Evolutionary conservation across 2,113 vertebrate species (phyloP).

Genomic region (Pithys albifrons): DNA sequence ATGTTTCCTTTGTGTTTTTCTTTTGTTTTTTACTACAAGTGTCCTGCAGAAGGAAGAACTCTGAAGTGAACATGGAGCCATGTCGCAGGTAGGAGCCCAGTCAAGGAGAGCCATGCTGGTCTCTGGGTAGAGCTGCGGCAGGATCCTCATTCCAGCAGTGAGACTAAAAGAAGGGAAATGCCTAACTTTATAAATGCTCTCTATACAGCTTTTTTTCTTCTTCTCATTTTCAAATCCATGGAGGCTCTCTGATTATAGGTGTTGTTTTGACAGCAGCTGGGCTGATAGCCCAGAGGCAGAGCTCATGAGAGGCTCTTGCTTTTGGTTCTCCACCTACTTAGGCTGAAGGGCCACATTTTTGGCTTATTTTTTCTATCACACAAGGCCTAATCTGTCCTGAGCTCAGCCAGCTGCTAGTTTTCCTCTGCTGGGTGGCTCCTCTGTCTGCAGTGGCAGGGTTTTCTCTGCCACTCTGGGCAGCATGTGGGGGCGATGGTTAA

Average conservation of each 20-base stretch:
- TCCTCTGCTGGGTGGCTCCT: not conserved
- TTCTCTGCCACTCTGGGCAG: not conserved
- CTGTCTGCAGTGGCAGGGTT: not conserved
- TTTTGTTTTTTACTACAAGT: not conserved
- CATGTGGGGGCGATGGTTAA: not conserved
- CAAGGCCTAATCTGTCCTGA: not conserved
- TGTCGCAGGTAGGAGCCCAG: not conserved
- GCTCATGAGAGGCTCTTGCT: accelerated
- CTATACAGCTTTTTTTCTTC: not conserved
- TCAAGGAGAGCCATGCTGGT: accelerated
- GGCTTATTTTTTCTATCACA: not conserved
- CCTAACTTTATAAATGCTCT: not conserved
- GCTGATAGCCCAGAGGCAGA: not conserved
- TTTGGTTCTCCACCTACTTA: not conserved
- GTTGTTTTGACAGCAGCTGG: not conserved
- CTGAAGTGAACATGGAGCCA: accelerated
- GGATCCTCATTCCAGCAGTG: not conserved
- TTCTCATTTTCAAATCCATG: not conserved
- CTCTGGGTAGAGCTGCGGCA: accelerated
- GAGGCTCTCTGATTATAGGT: not conserved
- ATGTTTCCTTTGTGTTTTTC: not conserved
- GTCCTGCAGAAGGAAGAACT: not conserved
- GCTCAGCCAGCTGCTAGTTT: not conserved
- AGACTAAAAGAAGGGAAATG: not conserved
- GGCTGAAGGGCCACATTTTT: not conserved